Percentiles rank a stretch among this genome's conserved stretches.
These are phyloP conservation scores for Pilophorus perplexus DNA, from an alignment of 2,888 invertebrate species.

Conservation along the genomic window DNA sequence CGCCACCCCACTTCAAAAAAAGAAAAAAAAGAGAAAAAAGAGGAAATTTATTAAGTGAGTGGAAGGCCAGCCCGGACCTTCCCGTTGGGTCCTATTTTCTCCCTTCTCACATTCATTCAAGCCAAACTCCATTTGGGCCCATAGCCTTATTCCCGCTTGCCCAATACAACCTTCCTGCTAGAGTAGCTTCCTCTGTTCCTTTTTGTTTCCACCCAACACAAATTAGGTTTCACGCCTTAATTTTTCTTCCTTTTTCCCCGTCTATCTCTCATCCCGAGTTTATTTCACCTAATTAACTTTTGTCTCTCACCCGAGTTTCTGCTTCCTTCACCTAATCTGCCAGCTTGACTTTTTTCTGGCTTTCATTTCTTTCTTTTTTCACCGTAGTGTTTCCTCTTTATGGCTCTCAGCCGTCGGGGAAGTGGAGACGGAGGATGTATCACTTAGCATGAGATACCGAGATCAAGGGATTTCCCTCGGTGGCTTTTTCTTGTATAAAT, in stretches of 20 bases:
- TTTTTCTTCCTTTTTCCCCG: neutral
- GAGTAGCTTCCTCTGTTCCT: neutral
- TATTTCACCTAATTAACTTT: slow-evolving; percentile 35
- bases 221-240: neutral
- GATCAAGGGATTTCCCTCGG: neutral
- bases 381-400: neutral
- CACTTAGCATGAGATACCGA: neutral
- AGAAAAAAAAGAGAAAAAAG: neutral
- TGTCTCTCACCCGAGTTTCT: slow-evolving; percentile 21
- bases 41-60: neutral
- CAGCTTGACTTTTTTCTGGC: neutral
- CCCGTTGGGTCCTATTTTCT: neutral
- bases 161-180: neutral
- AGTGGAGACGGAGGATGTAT: neutral
- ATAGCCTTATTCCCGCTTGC: neutral
- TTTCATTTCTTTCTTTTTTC: neutral
- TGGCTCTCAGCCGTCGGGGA: neutral
- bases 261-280: slow-evolving; percentile 19
- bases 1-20: neutral
- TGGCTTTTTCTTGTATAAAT: neutral
- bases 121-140: neutral
- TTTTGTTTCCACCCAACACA: neutral
- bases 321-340: slow-evolving; percentile 18
- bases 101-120: neutral
- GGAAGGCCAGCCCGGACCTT: neutral